phyloP scores from a whole-genome alignment of 2,797 vertebrate genomes.

The Lithobates pipiens region DNA sequence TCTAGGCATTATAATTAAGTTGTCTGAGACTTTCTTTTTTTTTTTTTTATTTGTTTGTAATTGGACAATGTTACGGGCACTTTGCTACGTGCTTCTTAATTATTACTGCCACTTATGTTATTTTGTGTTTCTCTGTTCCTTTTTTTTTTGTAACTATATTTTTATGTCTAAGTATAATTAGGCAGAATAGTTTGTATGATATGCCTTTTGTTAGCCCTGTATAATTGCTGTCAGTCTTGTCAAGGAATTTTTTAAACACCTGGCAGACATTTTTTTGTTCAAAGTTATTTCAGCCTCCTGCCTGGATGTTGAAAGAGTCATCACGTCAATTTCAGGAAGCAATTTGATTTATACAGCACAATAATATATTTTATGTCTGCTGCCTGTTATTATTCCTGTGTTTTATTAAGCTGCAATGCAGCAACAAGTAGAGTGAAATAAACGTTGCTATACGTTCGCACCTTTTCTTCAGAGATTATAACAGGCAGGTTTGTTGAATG shows the following conservation, averaged over 20 bases:
- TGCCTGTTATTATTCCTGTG: conserved; percentile 44
- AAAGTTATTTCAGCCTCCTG: conserved; percentile 49
- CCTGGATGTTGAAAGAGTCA: conserved; percentile 49
- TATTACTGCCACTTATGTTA: conserved; percentile 24
- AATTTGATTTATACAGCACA: conserved; percentile 54
- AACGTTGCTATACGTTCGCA: conserved; percentile 19
- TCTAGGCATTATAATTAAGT: conserved; percentile 68
- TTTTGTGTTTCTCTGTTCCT: background rate
- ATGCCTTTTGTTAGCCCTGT: conserved; percentile 20
- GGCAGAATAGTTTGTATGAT: conserved; percentile 7
- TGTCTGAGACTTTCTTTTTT: conserved; percentile 71
- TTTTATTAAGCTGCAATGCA: conserved; percentile 43
- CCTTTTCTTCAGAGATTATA: background rate
- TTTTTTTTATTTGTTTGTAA: conserved; percentile 69
- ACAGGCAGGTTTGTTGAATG: background rate
- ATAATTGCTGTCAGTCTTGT: conserved; percentile 55
- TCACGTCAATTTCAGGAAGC: conserved; percentile 56
- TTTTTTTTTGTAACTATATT: background rate
- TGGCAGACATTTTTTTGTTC: conserved; percentile 48
- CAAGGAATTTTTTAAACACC: conserved; percentile 50
- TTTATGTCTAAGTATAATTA: conserved; percentile 34
- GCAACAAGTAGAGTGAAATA: background rate
- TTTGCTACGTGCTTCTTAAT: conserved; percentile 18
- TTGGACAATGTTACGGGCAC: conserved; percentile 27
- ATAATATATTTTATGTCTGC: conserved; percentile 46